Conservation (phyloP, 2,113 vertebrate species). For the Chloroceryle aenea region DNA sequence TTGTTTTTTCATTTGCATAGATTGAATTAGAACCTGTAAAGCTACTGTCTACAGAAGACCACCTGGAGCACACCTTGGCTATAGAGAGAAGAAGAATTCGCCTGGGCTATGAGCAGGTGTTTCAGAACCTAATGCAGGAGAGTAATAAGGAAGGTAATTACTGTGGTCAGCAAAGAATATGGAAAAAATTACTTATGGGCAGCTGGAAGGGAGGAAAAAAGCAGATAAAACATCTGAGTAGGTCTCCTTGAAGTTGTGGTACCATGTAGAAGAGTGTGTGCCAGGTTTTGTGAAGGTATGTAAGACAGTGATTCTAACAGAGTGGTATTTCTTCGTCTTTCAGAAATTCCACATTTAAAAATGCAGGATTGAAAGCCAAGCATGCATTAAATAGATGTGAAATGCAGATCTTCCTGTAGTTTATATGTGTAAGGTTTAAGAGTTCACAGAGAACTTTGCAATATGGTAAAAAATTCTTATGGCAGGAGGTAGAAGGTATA, state of each 20-base stretch:
- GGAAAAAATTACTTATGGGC: background rate
- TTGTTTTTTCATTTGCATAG: constrained; percentile 42
- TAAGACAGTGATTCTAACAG: background rate
- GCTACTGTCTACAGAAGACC: constrained; percentile 71
- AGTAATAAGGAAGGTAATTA: constrained; percentile 54
- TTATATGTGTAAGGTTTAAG: background rate
- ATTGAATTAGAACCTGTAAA: constrained; percentile 75
- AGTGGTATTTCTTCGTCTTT: background rate
- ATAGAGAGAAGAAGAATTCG: constrained; percentile 79
- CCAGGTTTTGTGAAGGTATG: background rate
- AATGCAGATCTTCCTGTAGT: background rate
- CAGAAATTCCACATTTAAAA: background rate
- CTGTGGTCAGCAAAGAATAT: background rate
- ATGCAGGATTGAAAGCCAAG: background rate
- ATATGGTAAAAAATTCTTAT: background rate
- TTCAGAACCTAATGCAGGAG: constrained; percentile 76
- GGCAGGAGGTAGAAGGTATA: no score
- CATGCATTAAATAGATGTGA: background rate
- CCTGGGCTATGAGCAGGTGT: constrained; percentile 72
- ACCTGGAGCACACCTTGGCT: constrained; percentile 77
- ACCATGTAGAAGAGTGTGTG: background rate
- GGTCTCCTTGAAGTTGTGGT: background rate
- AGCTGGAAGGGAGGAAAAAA: background rate
- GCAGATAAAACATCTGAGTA: background rate
- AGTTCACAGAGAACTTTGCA: background rate